Base-by-base conservation (phyloP, 2,113 vertebrate genomes). In the Leptosomus discolor region DNA sequence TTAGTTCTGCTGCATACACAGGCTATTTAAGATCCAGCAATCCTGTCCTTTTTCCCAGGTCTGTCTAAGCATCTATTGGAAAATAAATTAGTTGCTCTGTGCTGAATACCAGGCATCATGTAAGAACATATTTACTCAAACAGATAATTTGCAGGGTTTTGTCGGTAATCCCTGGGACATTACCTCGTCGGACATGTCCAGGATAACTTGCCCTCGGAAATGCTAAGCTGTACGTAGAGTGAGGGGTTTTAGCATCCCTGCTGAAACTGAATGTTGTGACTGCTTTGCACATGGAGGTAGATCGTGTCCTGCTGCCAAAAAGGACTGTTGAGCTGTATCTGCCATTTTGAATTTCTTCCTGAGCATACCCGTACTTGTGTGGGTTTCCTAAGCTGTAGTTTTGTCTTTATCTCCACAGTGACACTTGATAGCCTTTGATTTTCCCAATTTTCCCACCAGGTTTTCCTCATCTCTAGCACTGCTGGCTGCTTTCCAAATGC, bases 301-400 rank as follows among this genome's bases (percentile, higher is more conserved):
- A 57, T 22, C 14, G 2, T 13, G 48, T n/a, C n/a, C n/a, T 50
- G 83, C 89, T 63, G 4, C 48, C 14, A 18, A 60, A 81, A 32
- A 65, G 29, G 41, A 16, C 50, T 51, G 17, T 27, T 43, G 88
- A 71, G 78, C 74, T 32, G 29, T 30, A 13, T 27, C 36, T 81
- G 73, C 76, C 82, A 37, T 24, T 77, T 60, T n/a, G 61, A 24
- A 21, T 60, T 85, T 57, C 43, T 53, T 68, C n/a, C 65, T 67
- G 53, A 64, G 85, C 15, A 0, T 61, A 6, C 13, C 8, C 17
- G 4, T 26, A 43, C 75, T 51, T 48, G 11, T 1, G 0, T 12
- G 46, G 56, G 26, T 54, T 54, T 86, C 34, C 58, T 46, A 29
- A 77, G 53, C 70, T 77, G 24, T 18, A 6, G 24, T n/a, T 58